Evolutionary conservation across 1,140 invertebrate genomes (phyloP).

Genomic region (Drosophila parabipectinata): DNA sequence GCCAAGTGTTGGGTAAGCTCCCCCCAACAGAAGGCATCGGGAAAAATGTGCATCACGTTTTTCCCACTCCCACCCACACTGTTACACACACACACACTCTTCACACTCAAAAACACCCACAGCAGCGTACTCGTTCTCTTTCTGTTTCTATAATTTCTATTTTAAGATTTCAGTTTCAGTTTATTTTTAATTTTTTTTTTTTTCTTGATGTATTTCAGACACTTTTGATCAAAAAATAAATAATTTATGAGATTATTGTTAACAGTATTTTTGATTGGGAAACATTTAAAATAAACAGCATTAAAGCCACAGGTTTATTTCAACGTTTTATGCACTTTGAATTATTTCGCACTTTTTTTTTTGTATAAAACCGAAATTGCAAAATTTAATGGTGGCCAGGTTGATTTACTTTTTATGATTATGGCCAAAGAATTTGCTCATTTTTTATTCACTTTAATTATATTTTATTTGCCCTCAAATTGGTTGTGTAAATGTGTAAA

Average conservation of each 20-base stretch:
- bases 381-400: conserved; percentile 15
- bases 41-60: conserved; percentile 51
- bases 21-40: conserved; percentile 38
- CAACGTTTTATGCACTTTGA: conserved; percentile 5
- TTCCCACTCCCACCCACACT: conserved; percentile 16
- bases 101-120: conserved; percentile 6
- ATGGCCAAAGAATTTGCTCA: conserved; percentile 50
- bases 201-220: conserved; percentile 13
- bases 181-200: conserved; percentile 2
- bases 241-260: conserved; percentile 14
- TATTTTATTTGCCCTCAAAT: conserved; percentile 57
- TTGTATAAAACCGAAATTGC: conserved; percentile 25
- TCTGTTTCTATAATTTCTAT: conserved; percentile 31
- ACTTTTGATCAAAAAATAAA: conserved; percentile 14
- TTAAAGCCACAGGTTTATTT: conserved; percentile 4
- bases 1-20: conserved; percentile 44
- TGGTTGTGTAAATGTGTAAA: conserved; percentile 24
- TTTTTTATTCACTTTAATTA: conserved; percentile 61
- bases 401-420: conserved; percentile 24
- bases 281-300: not conserved
- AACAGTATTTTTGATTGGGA: not conserved
- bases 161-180: conserved; percentile 28
- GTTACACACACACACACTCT: not conserved
- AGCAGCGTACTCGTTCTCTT: conserved; percentile 28
- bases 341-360: conserved; percentile 32